Conservation (phyloP, 1,140 invertebrate species). For the Campoletis sonorensis region DNA sequence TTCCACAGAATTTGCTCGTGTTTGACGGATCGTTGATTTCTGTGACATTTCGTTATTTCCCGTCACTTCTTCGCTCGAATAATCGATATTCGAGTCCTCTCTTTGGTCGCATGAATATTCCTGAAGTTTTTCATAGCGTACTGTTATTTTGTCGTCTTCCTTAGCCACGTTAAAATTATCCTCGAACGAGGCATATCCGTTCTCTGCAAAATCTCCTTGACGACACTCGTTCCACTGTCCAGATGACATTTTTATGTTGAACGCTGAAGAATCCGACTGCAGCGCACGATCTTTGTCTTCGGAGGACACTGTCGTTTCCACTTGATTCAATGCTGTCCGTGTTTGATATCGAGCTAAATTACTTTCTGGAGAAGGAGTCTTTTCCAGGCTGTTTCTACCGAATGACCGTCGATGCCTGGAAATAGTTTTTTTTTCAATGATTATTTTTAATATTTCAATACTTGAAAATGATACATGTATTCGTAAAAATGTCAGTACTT, state of each 20-base stretch:
- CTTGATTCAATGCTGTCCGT: constrained; percentile 68
- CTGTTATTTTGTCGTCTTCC: constrained; percentile 35
- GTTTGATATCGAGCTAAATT: constrained; percentile 72
- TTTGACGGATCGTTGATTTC: constrained; percentile 12
- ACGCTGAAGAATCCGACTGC: constrained; percentile 51
- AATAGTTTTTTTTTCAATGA: neutral
- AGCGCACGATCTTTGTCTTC: constrained; percentile 36
- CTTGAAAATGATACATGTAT: no score
- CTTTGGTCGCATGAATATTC: neutral
- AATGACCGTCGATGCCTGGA: constrained; percentile 67
- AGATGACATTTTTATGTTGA: constrained; percentile 46
- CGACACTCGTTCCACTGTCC: neutral
- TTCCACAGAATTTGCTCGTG: constrained; percentile 13
- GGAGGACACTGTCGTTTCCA: constrained; percentile 57
- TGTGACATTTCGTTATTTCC: neutral
- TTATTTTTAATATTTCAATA: no score
- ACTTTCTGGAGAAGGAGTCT: constrained; percentile 63
- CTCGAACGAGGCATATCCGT: constrained; percentile 36
- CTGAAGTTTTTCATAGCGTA: constrained; percentile 32
- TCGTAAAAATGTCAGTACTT: no score
- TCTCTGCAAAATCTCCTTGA: neutral
- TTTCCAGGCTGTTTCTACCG: constrained; percentile 67
- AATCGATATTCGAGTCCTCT: neutral
- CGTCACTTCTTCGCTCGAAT: neutral
- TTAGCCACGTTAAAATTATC: constrained; percentile 29